phyloP scores from a whole-genome alignment of 2,113 vertebrate genomes.

The Setophaga petechia region DNA sequence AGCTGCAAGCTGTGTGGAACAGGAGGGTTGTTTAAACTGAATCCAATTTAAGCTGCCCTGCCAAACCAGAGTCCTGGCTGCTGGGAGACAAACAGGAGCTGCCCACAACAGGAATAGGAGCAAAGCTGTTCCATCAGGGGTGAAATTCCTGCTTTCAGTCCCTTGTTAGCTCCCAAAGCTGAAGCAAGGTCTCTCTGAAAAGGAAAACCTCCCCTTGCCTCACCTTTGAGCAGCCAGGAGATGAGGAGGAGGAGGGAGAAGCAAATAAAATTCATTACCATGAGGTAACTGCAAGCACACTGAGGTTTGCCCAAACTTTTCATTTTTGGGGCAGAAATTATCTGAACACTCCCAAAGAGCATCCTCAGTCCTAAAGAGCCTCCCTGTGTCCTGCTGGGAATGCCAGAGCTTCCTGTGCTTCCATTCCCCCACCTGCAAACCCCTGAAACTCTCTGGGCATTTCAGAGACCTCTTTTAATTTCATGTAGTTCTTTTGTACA shows the following conservation, averaged over 20 bases:
- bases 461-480: background rate
- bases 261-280: background rate
- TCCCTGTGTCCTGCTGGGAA: background rate
- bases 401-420: background rate
- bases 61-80: background rate
- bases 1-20: background rate
- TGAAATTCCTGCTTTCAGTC: background rate
- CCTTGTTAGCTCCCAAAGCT: background rate
- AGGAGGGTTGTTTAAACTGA: background rate
- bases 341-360: background rate
- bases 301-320: background rate
- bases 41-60: background rate
- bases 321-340: background rate
- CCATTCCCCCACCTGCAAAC: background rate
- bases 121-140: background rate
- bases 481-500: accelerated
- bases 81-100: background rate
- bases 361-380: background rate
- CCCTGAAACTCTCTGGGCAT: too few species aligned
- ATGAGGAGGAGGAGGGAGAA: background rate
- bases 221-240: background rate
- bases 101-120: background rate
- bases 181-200: background rate
- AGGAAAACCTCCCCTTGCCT: background rate
- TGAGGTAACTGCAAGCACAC: background rate